Percentiles rank a stretch among this genome's conserved stretches.
Conservation (phyloP, 2,888 invertebrate species). For the Hirtodrosophila histrioides region DNA sequence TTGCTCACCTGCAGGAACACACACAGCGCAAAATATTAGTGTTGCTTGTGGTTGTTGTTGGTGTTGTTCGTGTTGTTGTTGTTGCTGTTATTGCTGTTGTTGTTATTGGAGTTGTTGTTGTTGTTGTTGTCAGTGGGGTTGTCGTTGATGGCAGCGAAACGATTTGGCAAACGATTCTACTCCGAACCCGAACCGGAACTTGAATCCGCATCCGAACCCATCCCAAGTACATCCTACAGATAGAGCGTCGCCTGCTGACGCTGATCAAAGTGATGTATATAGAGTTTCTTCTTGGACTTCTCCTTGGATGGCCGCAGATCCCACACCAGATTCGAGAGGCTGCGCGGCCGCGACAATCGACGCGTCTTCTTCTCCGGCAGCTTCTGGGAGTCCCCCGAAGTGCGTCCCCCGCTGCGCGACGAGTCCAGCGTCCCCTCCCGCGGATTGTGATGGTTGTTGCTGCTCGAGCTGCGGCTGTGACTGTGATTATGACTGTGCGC, state of each 20-base stretch:
- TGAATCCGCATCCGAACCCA: too few species aligned
- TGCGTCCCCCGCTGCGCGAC: conserved; percentile 94
- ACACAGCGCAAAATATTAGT: conserved; percentile 68
- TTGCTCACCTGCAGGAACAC: conserved; percentile 74
- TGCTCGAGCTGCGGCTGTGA: conserved; percentile 80
- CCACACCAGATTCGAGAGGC: conserved; percentile 94
- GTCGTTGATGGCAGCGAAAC: conserved; percentile 73
- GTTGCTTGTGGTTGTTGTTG: conserved; percentile 38
- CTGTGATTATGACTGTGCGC: conserved; percentile 49
- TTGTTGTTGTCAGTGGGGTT: conserved; percentile 39
- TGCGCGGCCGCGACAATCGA: conserved; percentile 92
- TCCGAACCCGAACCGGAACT: conserved; percentile 18
- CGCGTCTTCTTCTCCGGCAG: conserved; percentile 93
- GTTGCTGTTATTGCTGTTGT: conserved; percentile 22
- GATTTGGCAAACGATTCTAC: conserved; percentile 71
- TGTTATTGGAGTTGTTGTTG: conserved; percentile 35
- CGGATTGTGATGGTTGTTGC: conserved; percentile 83
- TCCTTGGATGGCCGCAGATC: conserved; percentile 86
- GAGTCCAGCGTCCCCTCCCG: conserved; percentile 94
- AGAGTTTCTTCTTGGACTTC: conserved; percentile 85
- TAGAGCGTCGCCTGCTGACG: conserved; percentile 84
- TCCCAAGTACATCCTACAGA: conserved; percentile 70
- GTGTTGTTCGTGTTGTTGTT: conserved; percentile 13
- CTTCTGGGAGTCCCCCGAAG: conserved; percentile 92
- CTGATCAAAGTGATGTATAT: conserved; percentile 85